Evolutionary conservation across 2,113 vertebrate species (phyloP), one percentile per base, ranked within the genome.

Genomic region (Salvator merianae): DNA sequence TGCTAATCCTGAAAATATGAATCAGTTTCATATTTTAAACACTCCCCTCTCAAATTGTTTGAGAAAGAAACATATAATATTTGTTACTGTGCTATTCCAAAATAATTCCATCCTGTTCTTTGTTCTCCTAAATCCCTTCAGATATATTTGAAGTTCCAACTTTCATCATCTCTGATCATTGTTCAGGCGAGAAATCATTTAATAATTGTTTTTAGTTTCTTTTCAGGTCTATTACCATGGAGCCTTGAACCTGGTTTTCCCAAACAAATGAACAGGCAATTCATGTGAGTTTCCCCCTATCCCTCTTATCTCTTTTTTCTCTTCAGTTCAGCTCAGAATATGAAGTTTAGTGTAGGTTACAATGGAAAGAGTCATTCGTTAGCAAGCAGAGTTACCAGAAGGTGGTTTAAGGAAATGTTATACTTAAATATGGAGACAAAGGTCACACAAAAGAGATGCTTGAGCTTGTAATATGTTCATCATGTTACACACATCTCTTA

Each of bases 391-490:
- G 84, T 90, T 94, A 86, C 84, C 36, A 88, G 85, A 92, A 93
- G 86, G 84, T 90, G 69, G 79, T 93, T 95, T 95, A 93, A 95
- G 85, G 91, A 93, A 95, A 94, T 91, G 87, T 88, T 92, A 89
- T 86, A 83, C 91, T 95, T 94, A 92, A 94, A 91, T 90, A 89
- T 79, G 86, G 93, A 95, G 94, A 95, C 89, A 96, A 95, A 96
- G 94, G 95, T 96, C 94, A 95, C 92, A 95, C 74, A 87, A 85
- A 91, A 94, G 91, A 90, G 90, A 73, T 84, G 73, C 79, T 62
- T 91, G 91, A 83, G 82, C 85, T 79, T 90, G 62, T 86, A 86
- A 89, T 94, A 93, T 76, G 36, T 94, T 91, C 82, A 91, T 95
- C 87, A 91, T 68, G 85, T 92, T 93, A 76, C 88, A 88, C 78